Percentiles rank a stretch among this genome's conserved stretches.
Conservation (phyloP, 2,113 vertebrate species). For the Asarcornis scutulata region DNA sequence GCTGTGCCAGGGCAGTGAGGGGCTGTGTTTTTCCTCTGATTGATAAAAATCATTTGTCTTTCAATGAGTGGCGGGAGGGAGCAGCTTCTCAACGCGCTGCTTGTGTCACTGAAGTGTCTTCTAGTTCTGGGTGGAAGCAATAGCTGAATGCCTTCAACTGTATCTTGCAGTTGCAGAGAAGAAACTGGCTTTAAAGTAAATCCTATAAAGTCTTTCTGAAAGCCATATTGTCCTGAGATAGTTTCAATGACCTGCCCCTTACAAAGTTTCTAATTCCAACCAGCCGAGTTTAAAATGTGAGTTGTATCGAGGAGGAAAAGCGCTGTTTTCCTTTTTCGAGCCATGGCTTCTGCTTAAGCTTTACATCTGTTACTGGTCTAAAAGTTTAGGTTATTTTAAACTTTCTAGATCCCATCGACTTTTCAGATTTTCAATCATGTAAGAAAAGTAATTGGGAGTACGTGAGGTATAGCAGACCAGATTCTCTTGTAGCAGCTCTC, state of each 20-base stretch:
- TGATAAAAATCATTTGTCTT: not conserved
- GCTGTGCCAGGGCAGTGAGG: rapidly evolving
- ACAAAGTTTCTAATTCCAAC: not conserved
- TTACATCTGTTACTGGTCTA: not conserved
- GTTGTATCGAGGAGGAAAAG: not conserved
- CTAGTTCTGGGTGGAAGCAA: not conserved
- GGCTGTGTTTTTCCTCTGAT: not conserved
- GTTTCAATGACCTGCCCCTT: not conserved
- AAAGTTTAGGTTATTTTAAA: not conserved
- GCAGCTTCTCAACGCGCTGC: not conserved
- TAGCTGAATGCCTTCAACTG: not conserved
- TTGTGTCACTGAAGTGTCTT: not conserved
- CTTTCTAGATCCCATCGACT: not conserved
- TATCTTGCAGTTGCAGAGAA: not conserved
- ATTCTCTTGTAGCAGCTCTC: not conserved
- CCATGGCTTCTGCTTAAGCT: not conserved
- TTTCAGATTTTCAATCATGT: not conserved
- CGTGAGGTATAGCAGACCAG: rapidly evolving
- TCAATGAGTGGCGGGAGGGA: not conserved
- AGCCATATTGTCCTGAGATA: not conserved
- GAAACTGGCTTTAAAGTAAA: not conserved
- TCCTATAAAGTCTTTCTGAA: not conserved
- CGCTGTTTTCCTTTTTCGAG: not conserved
- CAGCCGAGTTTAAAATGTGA: not conserved
- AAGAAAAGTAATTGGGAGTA: not conserved